Base-by-base conservation (phyloP, 2,113 vertebrate genomes). In the Recurvirostra avosetta region DNA sequence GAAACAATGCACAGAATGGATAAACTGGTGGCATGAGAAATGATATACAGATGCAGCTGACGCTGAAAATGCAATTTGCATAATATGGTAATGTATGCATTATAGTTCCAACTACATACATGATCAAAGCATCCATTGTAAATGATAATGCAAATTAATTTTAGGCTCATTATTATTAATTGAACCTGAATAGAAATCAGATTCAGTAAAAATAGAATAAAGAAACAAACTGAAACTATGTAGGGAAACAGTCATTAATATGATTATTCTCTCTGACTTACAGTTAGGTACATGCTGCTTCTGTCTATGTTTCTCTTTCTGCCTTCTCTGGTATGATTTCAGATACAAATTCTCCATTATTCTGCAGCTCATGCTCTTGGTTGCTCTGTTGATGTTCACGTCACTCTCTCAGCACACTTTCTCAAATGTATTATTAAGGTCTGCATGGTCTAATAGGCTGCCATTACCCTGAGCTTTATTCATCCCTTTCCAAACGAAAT, bases 401-500 rank as follows among this genome's bases (percentile, higher is more conserved):
- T 92, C 93, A 95, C 43, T 47, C 82, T 91, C 76, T 87, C 83
- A 90, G 88, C 85, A 96, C 73, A 68, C 63, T 89, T 95, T 63
- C 78, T 79, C 88, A 96, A 96, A 96, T 65, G 75, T 92, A 90
- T 27, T 93, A 94, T 83, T 97, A 93, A 91, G 81, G 81, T 94
- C 94, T 95, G 95, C 94, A 89, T 82, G 59, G 81, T 77, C 45
- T 94, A 95, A 97, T 96, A 96, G 87, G 84, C 95, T 95, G 86
- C 70, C 80, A 96, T 96, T 96, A 87, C 49, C 58, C 92, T 94
- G 85, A 92, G 90, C 94, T 97, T 91, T 94, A 61, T 95, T 89
- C 86, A 43, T 95, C 74, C 76, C n/a, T 96, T 97, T 92, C 83
- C 73, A 94, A 97, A 96, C 92, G 86, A 97, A 98, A 98, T 98